These are phyloP conservation scores for Colistium nudipinnis DNA, from an alignment of 2,113 vertebrate genomes.

Conservation along the genomic window DNA sequence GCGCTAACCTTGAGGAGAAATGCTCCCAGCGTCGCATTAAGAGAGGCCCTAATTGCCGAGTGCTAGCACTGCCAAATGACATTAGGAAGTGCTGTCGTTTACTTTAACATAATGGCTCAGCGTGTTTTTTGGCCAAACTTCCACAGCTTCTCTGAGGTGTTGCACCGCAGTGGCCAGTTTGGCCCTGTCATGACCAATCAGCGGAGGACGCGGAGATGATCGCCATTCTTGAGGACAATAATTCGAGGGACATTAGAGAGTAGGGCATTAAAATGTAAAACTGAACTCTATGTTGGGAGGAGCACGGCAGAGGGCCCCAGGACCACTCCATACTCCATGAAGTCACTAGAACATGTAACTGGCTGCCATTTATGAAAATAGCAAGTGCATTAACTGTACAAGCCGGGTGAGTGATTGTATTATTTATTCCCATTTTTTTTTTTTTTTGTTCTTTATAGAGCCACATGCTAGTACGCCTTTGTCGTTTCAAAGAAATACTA, in stretches of 20 bases:
- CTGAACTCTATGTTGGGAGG: slow-evolving; percentile 12
- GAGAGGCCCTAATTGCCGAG: slow-evolving; percentile 81
- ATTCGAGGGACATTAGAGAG: slow-evolving; percentile 65
- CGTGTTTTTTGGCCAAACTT: slow-evolving; percentile 83
- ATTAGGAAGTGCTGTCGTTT: slow-evolving; percentile 84
- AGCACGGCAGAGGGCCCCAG: slow-evolving; percentile 16
- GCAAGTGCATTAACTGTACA: slow-evolving; percentile 62
- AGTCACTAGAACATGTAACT: slow-evolving; percentile 64
- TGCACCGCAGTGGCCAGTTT: slow-evolving; percentile 71
- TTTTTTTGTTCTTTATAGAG: slow-evolving; percentile 57
- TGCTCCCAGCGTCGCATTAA: slow-evolving; percentile 83
- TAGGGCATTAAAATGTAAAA: slow-evolving; percentile 50
- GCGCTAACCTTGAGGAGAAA: slow-evolving; percentile 85
- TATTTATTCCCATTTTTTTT: slow-evolving; percentile 60
- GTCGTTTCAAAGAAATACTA: slow-evolving; percentile 75
- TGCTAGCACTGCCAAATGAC: slow-evolving; percentile 81
- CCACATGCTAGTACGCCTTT: slow-evolving; percentile 62
- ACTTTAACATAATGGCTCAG: slow-evolving; percentile 84
- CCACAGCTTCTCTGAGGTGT: slow-evolving; percentile 75
- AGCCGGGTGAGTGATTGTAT: slow-evolving; percentile 63
- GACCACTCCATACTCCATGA: slow-evolving; percentile 36
- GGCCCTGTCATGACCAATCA: slow-evolving; percentile 74
- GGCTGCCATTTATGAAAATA: slow-evolving; percentile 64
- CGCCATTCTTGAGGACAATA: slow-evolving; percentile 62
- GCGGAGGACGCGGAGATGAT: slow-evolving; percentile 52